Evolutionary conservation across 2,113 vertebrate genomes (phyloP).

Genomic region (Nannobrachium achirus): DNA sequence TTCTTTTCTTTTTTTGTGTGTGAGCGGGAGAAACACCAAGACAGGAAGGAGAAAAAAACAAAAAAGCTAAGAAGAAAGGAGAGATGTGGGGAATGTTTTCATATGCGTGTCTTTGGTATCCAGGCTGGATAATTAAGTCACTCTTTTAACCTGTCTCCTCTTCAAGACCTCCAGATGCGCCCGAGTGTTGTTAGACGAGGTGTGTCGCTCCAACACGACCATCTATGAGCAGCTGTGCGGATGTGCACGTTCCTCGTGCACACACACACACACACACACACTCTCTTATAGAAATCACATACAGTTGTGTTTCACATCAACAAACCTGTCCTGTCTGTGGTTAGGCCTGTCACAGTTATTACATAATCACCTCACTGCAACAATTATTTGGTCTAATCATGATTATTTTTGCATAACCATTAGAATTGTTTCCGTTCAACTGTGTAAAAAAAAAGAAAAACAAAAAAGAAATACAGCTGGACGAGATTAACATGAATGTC

Average conservation of each 20-base stretch:
- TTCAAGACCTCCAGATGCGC: conserved; percentile 88
- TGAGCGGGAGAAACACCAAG: conserved; percentile 23
- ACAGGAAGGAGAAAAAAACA: conserved; percentile 43
- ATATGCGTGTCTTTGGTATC: conserved; percentile 65
- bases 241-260: conserved; percentile 54
- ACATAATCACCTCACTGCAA: too few relatives aligned
- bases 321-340: conserved; percentile 36
- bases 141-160: conserved; percentile 77
- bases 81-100: conserved; percentile 53
- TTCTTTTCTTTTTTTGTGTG: not conserved
- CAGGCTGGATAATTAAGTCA: conserved; percentile 68
- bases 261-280: conserved; percentile 22
- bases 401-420: too few relatives aligned
- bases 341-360: not conserved
- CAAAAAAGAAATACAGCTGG: too few relatives aligned
- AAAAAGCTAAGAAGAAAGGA: not conserved
- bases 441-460: too few relatives aligned
- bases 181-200: conserved; percentile 85
- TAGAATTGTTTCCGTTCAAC: too few relatives aligned
- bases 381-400: too few relatives aligned
- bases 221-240: conserved; percentile 56
- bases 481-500: too few relatives aligned
- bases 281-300: conserved; percentile 43
- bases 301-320: conserved; percentile 50
- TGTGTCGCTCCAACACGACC: conserved; percentile 81